A percentile compares a stretch with the other conserved stretches of the same genome.
These are phyloP conservation scores for Amia ocellicauda DNA, from an alignment of 2,113 vertebrate species.

Conservation along the genomic window DNA sequence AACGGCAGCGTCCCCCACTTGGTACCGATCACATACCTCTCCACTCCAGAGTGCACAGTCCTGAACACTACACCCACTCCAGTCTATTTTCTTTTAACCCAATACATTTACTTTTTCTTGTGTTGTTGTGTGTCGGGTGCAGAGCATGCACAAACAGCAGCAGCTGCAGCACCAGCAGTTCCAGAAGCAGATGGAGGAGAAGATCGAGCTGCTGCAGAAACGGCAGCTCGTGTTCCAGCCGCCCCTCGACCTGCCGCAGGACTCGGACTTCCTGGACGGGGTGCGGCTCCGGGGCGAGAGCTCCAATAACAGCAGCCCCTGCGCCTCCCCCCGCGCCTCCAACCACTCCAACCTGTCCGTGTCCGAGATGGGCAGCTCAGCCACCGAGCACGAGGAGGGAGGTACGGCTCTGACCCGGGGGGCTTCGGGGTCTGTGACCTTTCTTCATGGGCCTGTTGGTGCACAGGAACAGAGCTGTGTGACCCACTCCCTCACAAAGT, in stretches of 20 bases:
- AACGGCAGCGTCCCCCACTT: no score
- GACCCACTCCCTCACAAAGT: no score
- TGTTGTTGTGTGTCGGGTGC: constrained; percentile 11
- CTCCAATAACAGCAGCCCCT: constrained; percentile 87
- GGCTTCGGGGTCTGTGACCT: no score
- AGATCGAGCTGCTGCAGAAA: constrained; percentile 83
- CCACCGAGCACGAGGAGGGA: constrained; percentile 80
- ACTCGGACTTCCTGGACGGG: constrained; percentile 73
- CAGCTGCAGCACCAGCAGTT: constrained; percentile 89
- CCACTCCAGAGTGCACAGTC: no score
- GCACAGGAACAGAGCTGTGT: no score
- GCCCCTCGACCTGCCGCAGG: constrained; percentile 54
- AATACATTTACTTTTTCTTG: no score
- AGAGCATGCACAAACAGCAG: constrained; percentile 86
- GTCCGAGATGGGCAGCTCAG: constrained; percentile 68
- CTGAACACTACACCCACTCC: no score
- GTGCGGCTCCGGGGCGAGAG: constrained; percentile 67
- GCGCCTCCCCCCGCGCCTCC: constrained; percentile 82
- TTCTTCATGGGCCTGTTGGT: no score
- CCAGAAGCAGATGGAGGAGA: constrained; percentile 87
- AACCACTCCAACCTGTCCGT: constrained; percentile 83
- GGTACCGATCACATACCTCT: no score
- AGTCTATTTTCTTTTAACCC: no score
- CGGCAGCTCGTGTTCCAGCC: constrained; percentile 78
- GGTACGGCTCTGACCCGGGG: constrained; percentile 65